Conservation (phyloP, 2,888 invertebrate species). For the Schizotus pectinicornis region DNA sequence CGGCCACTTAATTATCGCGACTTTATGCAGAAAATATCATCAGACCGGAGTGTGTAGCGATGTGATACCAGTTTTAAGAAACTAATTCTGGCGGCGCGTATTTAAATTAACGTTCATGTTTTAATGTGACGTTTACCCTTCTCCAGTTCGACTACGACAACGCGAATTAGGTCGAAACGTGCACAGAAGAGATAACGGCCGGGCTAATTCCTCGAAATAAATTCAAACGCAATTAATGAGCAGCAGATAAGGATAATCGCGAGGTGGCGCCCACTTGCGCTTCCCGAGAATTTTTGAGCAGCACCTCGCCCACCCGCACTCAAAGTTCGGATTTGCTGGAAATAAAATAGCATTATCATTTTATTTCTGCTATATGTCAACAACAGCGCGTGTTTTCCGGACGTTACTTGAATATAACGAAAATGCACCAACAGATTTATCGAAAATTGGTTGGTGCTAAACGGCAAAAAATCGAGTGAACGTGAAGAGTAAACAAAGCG, state of each 20-base stretch:
- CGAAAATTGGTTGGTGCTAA: too few species aligned
- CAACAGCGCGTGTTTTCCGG: too few species aligned
- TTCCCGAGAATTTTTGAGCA: too few species aligned
- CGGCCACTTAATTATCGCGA: constrained; percentile 33
- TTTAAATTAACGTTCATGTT: constrained; percentile 38
- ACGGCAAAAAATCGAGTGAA: too few species aligned
- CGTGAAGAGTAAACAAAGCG: too few species aligned
- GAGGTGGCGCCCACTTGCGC: background rate
- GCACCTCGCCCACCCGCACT: too few species aligned
- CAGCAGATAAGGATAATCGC: constrained; percentile 5
- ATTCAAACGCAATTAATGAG: constrained; percentile 5
- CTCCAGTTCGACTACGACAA: constrained; percentile 10
- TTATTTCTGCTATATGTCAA: too few species aligned
- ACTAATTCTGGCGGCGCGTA: constrained; percentile 36
- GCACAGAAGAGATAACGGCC: constrained; percentile 3
- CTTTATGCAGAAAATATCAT: constrained; percentile 40
- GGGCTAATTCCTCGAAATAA: constrained; percentile 4
- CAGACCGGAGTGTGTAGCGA: constrained; percentile 35
- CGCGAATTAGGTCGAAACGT: background rate
- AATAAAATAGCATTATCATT: too few species aligned
- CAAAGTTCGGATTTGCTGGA: too few species aligned
- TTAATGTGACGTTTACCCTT: constrained; percentile 22
- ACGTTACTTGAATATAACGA: too few species aligned
- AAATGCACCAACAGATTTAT: too few species aligned
- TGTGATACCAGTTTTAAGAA: constrained; percentile 44